Base-by-base conservation (phyloP, 2,797 vertebrate genomes). In the Trematomus bernacchii region DNA sequence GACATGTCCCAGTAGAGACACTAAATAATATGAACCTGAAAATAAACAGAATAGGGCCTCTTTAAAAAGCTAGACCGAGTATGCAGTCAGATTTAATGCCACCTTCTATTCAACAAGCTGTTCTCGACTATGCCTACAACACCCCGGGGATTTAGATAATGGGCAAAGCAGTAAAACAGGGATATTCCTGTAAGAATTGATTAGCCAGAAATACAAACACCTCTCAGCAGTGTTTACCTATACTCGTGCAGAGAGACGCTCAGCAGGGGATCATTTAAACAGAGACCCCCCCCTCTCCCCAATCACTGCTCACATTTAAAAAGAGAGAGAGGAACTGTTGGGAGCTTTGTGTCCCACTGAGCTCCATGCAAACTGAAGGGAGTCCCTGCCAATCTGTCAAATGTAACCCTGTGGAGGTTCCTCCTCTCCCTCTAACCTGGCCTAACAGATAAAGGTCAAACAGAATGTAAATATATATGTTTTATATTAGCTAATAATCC, bases 361-460 rank as follows among this genome's bases (percentile, higher is more conserved):
- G 52, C 50, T 18, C 10, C n/a, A 47, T 67, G 52, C 58, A 55
- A 73, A 70, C 58, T 66, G 68, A 76, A 37, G 72, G 73, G 69
- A 85, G 85, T 69, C 65, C 51, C 72, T 89, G 76, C 63, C 78
- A 70, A 77, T 83, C 83, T 81, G 77, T 85, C 90, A 87, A 37
- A 90, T 75, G 77, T 50, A 33, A 55, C 83, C 80, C 79, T 15
- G 55, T 54, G 72, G 87, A 87, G 74, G 51, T 42, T 77, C 54
- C 3, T 19, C 43, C 37, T 50, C 66, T 68, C 65, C 68, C 27
- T 16, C 73, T 76, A 72, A 15, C 63, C 53, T 51, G 43, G 27
- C 54, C 21, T 58, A 50, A 50, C 50, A 23, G 43, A 37, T 37
- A 37, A 8, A 37, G 7, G 8, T 9, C 33, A 37, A 37, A 37